Evolutionary conservation across 2,888 invertebrate species (phyloP), one percentile per base, ranked within the genome.

Genomic region (Sminthurides aquaticus): DNA sequence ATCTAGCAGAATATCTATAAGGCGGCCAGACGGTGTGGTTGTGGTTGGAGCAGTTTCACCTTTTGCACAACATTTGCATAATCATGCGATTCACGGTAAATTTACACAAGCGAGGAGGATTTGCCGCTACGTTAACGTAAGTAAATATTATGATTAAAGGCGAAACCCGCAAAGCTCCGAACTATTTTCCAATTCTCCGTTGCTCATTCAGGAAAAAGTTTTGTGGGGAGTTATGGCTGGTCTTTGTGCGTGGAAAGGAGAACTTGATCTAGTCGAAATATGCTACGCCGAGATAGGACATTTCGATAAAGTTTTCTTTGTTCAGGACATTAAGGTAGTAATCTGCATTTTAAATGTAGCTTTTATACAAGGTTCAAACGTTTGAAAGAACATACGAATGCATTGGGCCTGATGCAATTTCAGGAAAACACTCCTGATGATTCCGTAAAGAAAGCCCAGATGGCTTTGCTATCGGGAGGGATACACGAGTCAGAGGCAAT

Each of bases 221-320:
- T 80, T 96, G 20, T 99, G 98, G 98, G 91, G 95, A 0, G 92
- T 92, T 71, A 81, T 98, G 73, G 98, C 97, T 0, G 92, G 93
- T 0, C 83, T 96, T 78, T 88, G 98, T 1, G 90, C 91, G 65
- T 88, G 91, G 71, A 86, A 88, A 68, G 88, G 89, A 77, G 90
- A 96, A 75, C 79, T 95, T 62, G 86, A 88, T 66, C 88, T 93
- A 3, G 95, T 97, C 20, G 97, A 98, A 81, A 91, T 96, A 77
- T 93, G 96, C 0, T 99, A 93, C 78, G 90, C 95, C 8, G 89
- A 90, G 11, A 87, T 94, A n/a, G 84, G 87, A 74, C 87, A 91
- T 79, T 87, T 84, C 65, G 89, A 92, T 75, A 91, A 92, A 84
- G 91, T 93, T 1, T 85, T 86, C 75, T 92, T 90, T 76, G 85